phyloP scores from a whole-genome alignment of 2,888 invertebrate species.

The Acanthosepion lycidas region DNA sequence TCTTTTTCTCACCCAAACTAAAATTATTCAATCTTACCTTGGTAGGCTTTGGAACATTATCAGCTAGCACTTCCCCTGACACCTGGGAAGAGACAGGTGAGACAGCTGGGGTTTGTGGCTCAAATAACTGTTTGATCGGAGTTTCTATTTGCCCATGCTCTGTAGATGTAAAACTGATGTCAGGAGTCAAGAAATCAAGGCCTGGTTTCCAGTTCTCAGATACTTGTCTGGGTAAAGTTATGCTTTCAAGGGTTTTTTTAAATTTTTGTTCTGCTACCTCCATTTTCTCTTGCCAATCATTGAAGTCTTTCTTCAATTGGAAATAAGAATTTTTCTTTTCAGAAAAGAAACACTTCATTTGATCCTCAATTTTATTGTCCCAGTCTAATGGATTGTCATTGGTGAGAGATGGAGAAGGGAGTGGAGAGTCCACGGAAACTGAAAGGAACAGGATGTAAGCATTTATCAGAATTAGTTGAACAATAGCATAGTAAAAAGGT shows the following conservation, averaged over 20 bases:
- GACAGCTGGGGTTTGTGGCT: neutral
- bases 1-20: too few species aligned
- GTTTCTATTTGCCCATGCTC: neutral
- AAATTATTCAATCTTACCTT: neutral
- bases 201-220: neutral
- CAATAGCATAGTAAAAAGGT: neutral
- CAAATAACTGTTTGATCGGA: neutral
- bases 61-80: neutral
- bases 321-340: constrained; percentile 39
- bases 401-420: neutral
- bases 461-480: neutral
- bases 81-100: neutral
- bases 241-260: constrained; percentile 34
- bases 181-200: neutral
- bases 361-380: constrained; percentile 22
- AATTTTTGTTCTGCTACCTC: neutral
- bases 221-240: neutral
- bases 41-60: neutral
- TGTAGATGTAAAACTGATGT: constrained; percentile 14
- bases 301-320: neutral
- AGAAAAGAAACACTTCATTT: constrained; percentile 25
- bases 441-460: neutral
- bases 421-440: neutral
- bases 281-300: constrained; percentile 8
- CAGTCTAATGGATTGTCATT: neutral